Evolutionary conservation across 2,888 invertebrate genomes (phyloP), one percentile per base, ranked within the genome.

Genomic region (Caenorhabditis sp.): DNA sequence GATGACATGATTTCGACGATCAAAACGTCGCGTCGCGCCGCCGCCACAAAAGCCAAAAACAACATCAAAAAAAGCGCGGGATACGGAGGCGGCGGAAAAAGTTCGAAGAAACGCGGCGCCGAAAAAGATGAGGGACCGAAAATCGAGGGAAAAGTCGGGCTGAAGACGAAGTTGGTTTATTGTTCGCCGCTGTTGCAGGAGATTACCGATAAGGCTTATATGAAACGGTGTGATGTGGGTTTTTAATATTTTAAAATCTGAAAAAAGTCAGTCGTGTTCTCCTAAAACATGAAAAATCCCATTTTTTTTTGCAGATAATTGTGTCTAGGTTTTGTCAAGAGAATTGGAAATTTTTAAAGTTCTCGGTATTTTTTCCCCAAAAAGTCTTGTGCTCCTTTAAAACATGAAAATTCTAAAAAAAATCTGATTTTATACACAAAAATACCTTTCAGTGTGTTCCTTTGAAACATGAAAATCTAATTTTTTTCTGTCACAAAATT

Each of bases 171-270:
- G 21, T 58, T 79, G 17, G 69, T 66, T 27, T 73, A 66, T 19
- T 61, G 72, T 27, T 66, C 68, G 23, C 64, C 71, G 0, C 75
- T 75, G 23, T 57, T 79, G 19, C 79, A 79, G 31, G 57, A 58
- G 10, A 43, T 79, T 49, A 70, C 66, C 19, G 62, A 63, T 8
- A 64, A 72, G 19, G 70, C 65, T 49, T 79, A 64, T 57, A 75
- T 73, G 72, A 71, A 70, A 51, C 53, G 79, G 4, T 79, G 79
- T 57, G 79, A 79, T 59, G 79, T 73, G 43, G 68, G 68, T 37
- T 43, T 60, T 67, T 8, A n/a, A 1, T 27, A 1, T 6, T 14
- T 8, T 21, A 31, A 31, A 31, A 31, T 31, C 31, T 31, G 31
- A 31, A n/a, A 12, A 36, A 36, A 36, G 12, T 36, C 36, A 5